Base-by-base conservation (phyloP, 1,140 invertebrate genomes). In the Liolophura sinensis region DNA sequence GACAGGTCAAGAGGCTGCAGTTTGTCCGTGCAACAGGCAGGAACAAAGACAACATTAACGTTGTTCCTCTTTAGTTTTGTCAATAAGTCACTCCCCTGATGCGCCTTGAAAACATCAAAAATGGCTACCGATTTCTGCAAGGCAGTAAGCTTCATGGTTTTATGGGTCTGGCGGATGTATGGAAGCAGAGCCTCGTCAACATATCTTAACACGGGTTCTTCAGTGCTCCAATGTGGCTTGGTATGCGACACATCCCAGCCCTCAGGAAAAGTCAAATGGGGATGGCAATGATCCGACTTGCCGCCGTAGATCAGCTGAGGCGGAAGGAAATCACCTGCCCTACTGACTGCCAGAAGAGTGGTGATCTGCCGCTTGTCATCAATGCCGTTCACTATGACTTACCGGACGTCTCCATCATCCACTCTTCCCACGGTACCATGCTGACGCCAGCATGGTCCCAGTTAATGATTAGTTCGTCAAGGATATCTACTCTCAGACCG, bases 311-410 rank as follows among this genome's bases (percentile, higher is more conserved):
- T 72, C 3, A 69, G 50, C 25, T 74, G 67, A 16, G 64, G 67
- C 18, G 70, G 72, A 5, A 67, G 40, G 5, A 68, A 20, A 25
- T 14, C 20, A 9, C 66, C 60, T 25, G 46, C 58, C 48, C 58
- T 46, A 11, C 63, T 60, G 58, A 47, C 40, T 18, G n/a, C 55
- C 16, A 72, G 51, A 6, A 73, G 22, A 16, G 63, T n/a, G 14
- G 72, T 71, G 9, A 71, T 71, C 58, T 71, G 72, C 1, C 69
- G 66, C 60, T 73, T 73, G 46, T 73, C 67, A 27, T 73, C 67
- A n/a, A 71, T 25, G 7, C 58, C 56, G 11, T 48, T 51, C 15
- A 73, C 69, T 1, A 63, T 22, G 0, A 71, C 66, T 27, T 71
- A 67, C 20, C 67, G 62, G 14, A 66, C 64, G 14, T 46, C 25